Conservation (phyloP, 1,140 invertebrate species). For the Chlorops oryzae region DNA sequence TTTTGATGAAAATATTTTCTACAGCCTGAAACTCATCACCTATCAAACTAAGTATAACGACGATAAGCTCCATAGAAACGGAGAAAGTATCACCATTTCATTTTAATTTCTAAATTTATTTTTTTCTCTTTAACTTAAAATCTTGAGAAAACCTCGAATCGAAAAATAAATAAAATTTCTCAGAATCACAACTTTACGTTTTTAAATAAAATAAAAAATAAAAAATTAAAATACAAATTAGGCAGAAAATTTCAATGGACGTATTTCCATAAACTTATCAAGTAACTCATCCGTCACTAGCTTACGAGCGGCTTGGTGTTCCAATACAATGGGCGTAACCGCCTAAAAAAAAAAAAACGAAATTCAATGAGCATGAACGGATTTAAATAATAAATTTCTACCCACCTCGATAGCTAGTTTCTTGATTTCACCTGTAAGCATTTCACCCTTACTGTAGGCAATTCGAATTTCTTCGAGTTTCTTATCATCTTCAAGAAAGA, state of each 20-base stretch:
- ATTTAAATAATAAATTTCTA: background rate
- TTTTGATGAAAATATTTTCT: too few relatives aligned
- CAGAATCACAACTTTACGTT: too few relatives aligned
- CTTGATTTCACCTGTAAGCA: slow-evolving; percentile 93
- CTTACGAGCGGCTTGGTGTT: slow-evolving; percentile 76
- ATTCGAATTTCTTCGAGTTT: slow-evolving; percentile 73
- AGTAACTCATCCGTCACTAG: slow-evolving; percentile 82
- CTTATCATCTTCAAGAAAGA: slow-evolving; percentile 94
- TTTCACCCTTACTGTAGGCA: slow-evolving; percentile 81
- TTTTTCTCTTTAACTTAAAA: too few relatives aligned
- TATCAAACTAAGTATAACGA: too few relatives aligned
- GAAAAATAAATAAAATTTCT: too few relatives aligned
- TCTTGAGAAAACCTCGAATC: too few relatives aligned
- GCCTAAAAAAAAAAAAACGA: slow-evolving; percentile 29
- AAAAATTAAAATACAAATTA: slow-evolving; percentile 14
- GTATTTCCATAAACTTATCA: slow-evolving; percentile 75
- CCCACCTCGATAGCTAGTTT: slow-evolving; percentile 73
- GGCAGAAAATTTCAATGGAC: slow-evolving; percentile 62
- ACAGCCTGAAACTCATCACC: too few relatives aligned
- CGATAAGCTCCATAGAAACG: too few relatives aligned
- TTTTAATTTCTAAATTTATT: too few relatives aligned
- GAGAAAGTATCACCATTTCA: too few relatives aligned
- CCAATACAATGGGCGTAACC: slow-evolving; percentile 61
- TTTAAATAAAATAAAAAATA: too few relatives aligned
- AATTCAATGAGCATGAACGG: too few relatives aligned